These are phyloP conservation scores for Clarias macrocephalus DNA, from an alignment of 2,113 vertebrate genomes.

Conservation along the genomic window DNA sequence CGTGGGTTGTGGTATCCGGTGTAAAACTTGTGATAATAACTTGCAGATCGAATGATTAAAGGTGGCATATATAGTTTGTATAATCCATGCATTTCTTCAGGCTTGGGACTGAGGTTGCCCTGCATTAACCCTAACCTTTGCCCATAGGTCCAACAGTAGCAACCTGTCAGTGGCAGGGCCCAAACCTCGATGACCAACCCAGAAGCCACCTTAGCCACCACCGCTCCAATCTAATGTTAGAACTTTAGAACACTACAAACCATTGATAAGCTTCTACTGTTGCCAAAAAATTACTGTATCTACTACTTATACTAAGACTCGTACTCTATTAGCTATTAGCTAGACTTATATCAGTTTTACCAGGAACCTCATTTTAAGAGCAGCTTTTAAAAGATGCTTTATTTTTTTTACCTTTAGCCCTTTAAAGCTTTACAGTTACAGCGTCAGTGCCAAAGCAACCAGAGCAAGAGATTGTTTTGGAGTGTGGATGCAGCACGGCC, in stretches of 20 bases:
- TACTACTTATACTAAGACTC: background rate
- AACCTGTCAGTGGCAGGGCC: no score
- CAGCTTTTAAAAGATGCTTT: background rate
- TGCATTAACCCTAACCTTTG: no score
- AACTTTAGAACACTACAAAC: background rate
- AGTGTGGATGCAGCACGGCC: background rate
- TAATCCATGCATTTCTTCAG: no score
- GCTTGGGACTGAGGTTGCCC: no score
- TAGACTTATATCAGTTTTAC: background rate
- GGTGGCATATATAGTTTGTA: no score
- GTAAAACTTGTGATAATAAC: no score
- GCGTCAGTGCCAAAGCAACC: slow-evolving; percentile 11
- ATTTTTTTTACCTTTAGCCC: background rate
- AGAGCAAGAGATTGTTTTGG: slow-evolving; percentile 20
- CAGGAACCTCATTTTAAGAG: background rate
- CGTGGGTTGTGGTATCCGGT: no score
- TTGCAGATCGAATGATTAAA: no score
- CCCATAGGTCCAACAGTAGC: no score
- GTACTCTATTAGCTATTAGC: background rate
- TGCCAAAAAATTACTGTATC: background rate
- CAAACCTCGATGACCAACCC: no score
- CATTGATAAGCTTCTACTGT: background rate
- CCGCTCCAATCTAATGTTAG: background rate
- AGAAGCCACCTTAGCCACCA: no score
- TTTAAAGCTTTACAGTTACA: slow-evolving; percentile 6